A percentile compares a stretch with the other conserved stretches of the same genome.
phyloP scores from a whole-genome alignment of 2,113 vertebrate species.

The Xiphias gladius region DNA sequence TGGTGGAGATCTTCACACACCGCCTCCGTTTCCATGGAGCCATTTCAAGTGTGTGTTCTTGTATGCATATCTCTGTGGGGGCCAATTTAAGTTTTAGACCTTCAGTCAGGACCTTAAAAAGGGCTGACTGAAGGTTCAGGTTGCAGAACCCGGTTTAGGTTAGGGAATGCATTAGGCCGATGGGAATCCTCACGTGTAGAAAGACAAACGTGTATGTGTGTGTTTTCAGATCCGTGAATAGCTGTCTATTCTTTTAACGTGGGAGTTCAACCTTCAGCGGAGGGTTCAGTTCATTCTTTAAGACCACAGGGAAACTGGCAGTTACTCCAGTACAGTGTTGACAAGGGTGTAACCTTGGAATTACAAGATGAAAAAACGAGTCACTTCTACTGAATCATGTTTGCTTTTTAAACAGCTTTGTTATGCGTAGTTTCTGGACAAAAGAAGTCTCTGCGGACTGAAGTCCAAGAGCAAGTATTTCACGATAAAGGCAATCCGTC shows the following conservation, averaged over 20 bases:
- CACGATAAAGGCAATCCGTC: neutral
- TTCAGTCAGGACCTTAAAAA: no score
- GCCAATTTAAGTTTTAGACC: no score
- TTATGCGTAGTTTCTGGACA: neutral
- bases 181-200: no score
- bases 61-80: neutral
- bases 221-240: neutral
- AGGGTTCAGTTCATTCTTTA: neutral
- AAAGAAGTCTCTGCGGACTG: neutral
- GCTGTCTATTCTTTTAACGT: neutral
- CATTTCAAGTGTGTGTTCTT: neutral
- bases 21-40: slow-evolving; percentile 48
- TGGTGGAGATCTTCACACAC: slow-evolving; percentile 25
- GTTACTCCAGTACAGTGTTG: neutral
- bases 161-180: no score
- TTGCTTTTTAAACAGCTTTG: neutral
- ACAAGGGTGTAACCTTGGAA: neutral
- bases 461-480: neutral
- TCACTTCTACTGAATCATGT: neutral
- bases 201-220: neutral
- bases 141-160: no score
- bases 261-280: neutral
- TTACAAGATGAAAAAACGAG: neutral
- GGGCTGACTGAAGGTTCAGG: no score
- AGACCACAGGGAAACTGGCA: neutral